Percentiles rank a stretch among this genome's conserved stretches.
phyloP scores from a whole-genome alignment of 1,140 invertebrate species.

The Caenorhabditis brenneri region DNA sequence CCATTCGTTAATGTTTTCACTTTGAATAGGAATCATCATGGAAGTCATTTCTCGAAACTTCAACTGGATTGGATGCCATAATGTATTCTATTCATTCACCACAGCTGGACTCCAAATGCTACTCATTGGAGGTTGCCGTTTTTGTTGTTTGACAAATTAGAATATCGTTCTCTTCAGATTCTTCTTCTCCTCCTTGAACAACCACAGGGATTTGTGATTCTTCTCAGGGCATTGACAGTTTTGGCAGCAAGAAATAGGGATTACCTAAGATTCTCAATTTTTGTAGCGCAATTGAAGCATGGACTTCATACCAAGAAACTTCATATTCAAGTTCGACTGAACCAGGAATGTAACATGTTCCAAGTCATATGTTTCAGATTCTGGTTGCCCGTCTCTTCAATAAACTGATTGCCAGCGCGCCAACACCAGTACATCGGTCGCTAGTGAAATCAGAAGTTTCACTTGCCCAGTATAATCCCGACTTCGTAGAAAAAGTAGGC shows the following conservation, averaged over 20 bases:
- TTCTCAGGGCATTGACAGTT: constrained; percentile 56
- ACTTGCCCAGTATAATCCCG: constrained; percentile 54
- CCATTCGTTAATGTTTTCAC: neutral
- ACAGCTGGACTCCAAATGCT: constrained; percentile 62
- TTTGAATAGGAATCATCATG: constrained; percentile 44
- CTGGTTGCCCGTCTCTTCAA: constrained; percentile 59
- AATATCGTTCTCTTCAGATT: constrained; percentile 53
- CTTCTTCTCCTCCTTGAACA: constrained; percentile 58
- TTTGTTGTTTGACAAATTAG: constrained; percentile 13
- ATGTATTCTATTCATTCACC: constrained; percentile 61
- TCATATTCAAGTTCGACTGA: constrained; percentile 61
- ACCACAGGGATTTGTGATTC: constrained; percentile 56
- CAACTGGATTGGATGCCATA: constrained; percentile 58
- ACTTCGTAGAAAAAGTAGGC: constrained; percentile 59
- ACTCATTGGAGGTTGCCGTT: constrained; percentile 57
- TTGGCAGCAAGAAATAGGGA: constrained; percentile 58
- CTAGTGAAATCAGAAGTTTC: constrained; percentile 55
- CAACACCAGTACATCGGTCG: constrained; percentile 47
- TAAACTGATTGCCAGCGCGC: constrained; percentile 55
- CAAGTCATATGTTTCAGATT: constrained; percentile 37
- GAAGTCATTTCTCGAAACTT: constrained; percentile 55
- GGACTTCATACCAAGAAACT: constrained; percentile 59
- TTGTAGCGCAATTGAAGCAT: constrained; percentile 59
- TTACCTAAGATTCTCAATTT: constrained; percentile 56
- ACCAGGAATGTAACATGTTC: neutral